A percentile compares a stretch with the other conserved stretches of the same genome.
These are phyloP conservation scores for Andricus quercusramuli DNA, from an alignment of 2,888 invertebrate species.

Conservation along the genomic window DNA sequence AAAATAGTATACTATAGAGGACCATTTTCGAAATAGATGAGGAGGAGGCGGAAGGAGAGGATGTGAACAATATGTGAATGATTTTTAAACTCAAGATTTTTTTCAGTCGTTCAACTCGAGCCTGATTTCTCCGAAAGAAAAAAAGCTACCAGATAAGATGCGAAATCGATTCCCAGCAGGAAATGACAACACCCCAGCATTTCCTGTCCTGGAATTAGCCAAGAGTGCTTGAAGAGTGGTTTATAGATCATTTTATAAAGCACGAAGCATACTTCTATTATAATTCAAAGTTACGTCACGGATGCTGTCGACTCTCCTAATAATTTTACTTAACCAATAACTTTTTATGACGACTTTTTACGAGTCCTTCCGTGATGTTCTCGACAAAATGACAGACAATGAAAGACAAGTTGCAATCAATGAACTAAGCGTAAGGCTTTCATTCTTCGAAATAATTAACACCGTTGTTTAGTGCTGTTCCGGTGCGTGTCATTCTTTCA, in stretches of 20 bases:
- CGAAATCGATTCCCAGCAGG: conserved; percentile 21
- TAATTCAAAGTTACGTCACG: background rate
- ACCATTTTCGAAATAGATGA: too few relatives aligned
- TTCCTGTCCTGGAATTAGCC: conserved; percentile 31
- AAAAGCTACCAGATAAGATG: background rate
- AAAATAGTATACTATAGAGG: too few relatives aligned
- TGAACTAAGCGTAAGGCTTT: background rate
- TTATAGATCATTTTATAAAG: background rate
- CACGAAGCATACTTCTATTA: background rate
- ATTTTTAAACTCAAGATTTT: too few relatives aligned
- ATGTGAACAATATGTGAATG: too few relatives aligned
- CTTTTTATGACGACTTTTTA: background rate
- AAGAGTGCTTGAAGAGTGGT: conserved; percentile 12
- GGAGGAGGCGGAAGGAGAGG: too few relatives aligned
- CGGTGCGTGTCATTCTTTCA: conserved; percentile 62
- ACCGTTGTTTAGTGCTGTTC: conserved; percentile 45
- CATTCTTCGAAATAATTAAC: conserved; percentile 67
- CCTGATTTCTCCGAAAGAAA: background rate
- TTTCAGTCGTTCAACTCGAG: background rate
- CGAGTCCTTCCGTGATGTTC: background rate
- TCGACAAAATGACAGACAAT: background rate
- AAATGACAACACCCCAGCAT: conserved; percentile 25
- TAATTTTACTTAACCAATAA: background rate
- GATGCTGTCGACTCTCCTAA: background rate
- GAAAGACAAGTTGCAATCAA: background rate